Evolutionary conservation across 1,140 invertebrate genomes (phyloP), one percentile per base, ranked within the genome.

Genomic region (Orchesella cincta): DNA sequence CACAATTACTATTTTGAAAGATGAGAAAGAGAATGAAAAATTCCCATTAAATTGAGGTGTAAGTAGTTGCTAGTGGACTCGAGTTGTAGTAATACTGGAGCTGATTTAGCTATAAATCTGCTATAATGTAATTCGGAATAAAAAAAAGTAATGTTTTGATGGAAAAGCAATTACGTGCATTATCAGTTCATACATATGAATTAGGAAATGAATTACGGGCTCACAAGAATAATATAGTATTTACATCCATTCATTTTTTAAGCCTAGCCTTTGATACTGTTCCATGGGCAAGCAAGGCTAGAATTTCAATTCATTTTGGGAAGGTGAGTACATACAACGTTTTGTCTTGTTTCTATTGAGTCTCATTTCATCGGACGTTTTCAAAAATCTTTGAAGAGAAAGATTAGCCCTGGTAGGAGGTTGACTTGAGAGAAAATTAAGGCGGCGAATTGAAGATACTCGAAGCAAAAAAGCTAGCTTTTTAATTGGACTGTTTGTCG

Each of bases 401-500:
- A 57, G 52, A 57, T 57, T 57, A 57, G 52, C 52, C 23, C 52
- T 14, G 52, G 52, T 57, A 57, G 52, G 52, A 57, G 52, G 52
- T 26, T n/a, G 12, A 57, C 23, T 57, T 23, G 14, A 57, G n/a
- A n/a, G 23, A 57, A 57, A 57, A 57, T 57, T 57, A 57, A 57
- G 5, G 52, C 52, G 52, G 52, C 52, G 14, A 3, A 26, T 23
- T n/a, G 23, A 23, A 57, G 52, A 57, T 8, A 57, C 12, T 12
- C 12, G 52, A 57, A 18, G 54, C 29, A 67, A 67, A 12, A 67
- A 33, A 67, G 8, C 31, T 31, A 29, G n/a, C n/a, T n/a, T n/a
- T 67, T 67, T 67, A 67, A 67, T 67, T 67, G 31, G 62, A 67
- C 62, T 67, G 12, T 67, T 67, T 67, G 62, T 67, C 62, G 14